phyloP scores from a whole-genome alignment of 2,888 invertebrate species.

The Stenichneumon culpator region DNA sequence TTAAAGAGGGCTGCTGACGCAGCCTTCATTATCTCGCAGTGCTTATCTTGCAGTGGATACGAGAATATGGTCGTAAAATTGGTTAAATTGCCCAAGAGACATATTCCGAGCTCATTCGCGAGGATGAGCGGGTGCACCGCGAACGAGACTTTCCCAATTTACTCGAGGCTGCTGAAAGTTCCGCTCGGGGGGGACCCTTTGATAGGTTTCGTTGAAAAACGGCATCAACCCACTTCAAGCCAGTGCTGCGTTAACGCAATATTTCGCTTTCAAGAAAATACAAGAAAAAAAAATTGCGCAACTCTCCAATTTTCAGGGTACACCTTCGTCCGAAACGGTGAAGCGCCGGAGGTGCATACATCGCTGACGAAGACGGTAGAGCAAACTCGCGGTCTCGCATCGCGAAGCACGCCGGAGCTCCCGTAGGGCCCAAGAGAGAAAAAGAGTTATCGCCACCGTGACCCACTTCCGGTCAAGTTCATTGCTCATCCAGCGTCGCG shows the following conservation, averaged over 20 bases:
- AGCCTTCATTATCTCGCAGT: slow-evolving; percentile 31
- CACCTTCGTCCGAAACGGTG: slow-evolving; percentile 3
- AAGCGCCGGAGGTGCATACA: slow-evolving; percentile 25
- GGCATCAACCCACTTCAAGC: neutral
- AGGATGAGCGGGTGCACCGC: slow-evolving; percentile 15
- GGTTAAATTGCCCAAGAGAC: slow-evolving; percentile 33
- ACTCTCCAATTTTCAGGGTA: too few relatives aligned
- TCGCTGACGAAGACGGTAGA: slow-evolving; percentile 32
- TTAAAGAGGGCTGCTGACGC: neutral
- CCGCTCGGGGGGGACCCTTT: neutral
- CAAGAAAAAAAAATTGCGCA: neutral
- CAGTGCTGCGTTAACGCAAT: neutral
- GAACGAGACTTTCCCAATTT: slow-evolving; percentile 18
- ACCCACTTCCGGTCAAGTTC: slow-evolving; percentile 84
- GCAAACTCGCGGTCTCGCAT: slow-evolving; percentile 47
- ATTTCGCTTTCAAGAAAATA: neutral
- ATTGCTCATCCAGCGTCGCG: slow-evolving; percentile 80
- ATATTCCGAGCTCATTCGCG: slow-evolving; percentile 7
- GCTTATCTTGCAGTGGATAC: too few relatives aligned
- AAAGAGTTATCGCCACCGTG: slow-evolving; percentile 77
- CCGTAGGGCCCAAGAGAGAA: slow-evolving; percentile 39
- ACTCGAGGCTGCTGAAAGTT: neutral
- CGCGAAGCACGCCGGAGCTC: slow-evolving; percentile 33
- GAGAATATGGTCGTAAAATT: slow-evolving; percentile 7
- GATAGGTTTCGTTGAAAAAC: slow-evolving; percentile 4